Base-by-base conservation (phyloP, 1,140 invertebrate species). In the Delia radicum region DNA sequence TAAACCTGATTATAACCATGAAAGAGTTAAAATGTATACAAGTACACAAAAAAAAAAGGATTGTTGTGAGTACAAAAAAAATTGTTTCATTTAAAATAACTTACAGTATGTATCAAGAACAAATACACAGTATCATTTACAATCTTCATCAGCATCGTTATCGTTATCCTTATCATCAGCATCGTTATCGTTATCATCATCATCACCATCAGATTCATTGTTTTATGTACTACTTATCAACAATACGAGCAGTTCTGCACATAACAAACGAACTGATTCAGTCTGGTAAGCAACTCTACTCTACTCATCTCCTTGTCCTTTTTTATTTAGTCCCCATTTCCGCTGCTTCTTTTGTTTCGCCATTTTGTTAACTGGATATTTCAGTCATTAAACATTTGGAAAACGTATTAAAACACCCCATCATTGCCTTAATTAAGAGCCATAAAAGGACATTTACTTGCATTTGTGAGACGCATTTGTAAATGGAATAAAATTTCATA, bases 371-470 rank as follows among this genome's bases (percentile, higher is more conserved):
- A 24, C 15, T 24, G 31, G 42, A 21, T 12, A 31, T 8, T 18
- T 37, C 81, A 79, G 81, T 84, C 83, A 81, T 82, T 85, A 81
- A 85, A 83, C 83, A 85, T 85, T 55, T 83, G 80, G 81, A 80
- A 84, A 84, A 85, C 83, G 83, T 84, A 85, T 85, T 85, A 83
- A 85, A 85, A 85, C 83, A 85, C 81, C 83, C 83, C 83, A 85
- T 85, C 83, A 85, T 83, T 84, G 83, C 83, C 83, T 85, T 85
- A 85, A 85, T 85, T 85, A 85, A 85, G 83, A 85, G 82, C 83
- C 83, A 85, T 85, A 85, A 85, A 85, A 85, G 83, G 81, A 82
- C 83, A 85, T 85, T 85, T 85, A 85, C 83, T 85, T 85, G 63
- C 67, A 74, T 75, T 73, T 73, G 71, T 55, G 37, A 73, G 37